phyloP scores from a whole-genome alignment of 2,888 invertebrate genomes.

The Alviniconcha strummeri region DNA sequence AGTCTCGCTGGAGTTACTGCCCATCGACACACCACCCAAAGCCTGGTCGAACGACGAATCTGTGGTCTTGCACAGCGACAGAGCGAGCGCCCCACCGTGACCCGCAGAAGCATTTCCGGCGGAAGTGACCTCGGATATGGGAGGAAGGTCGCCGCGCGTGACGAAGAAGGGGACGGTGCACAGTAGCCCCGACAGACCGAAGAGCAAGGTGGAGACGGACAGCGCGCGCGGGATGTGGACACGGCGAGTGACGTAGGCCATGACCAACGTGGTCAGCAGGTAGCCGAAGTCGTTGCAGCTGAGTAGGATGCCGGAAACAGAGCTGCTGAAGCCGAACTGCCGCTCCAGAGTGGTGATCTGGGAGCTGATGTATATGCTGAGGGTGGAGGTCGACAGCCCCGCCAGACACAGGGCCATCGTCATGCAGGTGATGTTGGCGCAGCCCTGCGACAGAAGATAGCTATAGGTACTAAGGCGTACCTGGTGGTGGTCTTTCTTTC shows the following conservation, averaged over 20 bases:
- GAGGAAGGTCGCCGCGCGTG: conserved; percentile 31
- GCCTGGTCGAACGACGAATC: too few relatives aligned
- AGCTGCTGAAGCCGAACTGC: conserved; percentile 63
- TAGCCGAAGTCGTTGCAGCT: conserved; percentile 67
- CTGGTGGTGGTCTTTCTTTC: too few relatives aligned
- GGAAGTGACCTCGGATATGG: neutral
- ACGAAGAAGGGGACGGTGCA: conserved; percentile 56
- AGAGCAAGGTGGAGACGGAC: conserved; percentile 48
- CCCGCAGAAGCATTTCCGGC: neutral
- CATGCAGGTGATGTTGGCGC: conserved; percentile 50
- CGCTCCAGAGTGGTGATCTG: conserved; percentile 64
- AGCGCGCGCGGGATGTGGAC: conserved; percentile 55
- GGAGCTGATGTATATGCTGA: conserved; percentile 52
- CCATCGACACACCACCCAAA: neutral
- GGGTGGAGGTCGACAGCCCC: conserved; percentile 48
- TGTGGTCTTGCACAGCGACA: too few relatives aligned
- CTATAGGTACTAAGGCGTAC: too few relatives aligned
- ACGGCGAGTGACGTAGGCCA: conserved; percentile 49
- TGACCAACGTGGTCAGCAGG: conserved; percentile 49
- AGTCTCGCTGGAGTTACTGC: neutral
- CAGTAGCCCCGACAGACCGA: conserved; percentile 54
- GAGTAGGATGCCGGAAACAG: conserved; percentile 60
- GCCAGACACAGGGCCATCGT: conserved; percentile 45
- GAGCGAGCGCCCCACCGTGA: neutral
- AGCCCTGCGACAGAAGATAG: conserved; percentile 36